Percentiles rank a stretch among this genome's conserved stretches.
phyloP scores from a whole-genome alignment of 2,888 invertebrate species.

The Orgyia antiqua region DNA sequence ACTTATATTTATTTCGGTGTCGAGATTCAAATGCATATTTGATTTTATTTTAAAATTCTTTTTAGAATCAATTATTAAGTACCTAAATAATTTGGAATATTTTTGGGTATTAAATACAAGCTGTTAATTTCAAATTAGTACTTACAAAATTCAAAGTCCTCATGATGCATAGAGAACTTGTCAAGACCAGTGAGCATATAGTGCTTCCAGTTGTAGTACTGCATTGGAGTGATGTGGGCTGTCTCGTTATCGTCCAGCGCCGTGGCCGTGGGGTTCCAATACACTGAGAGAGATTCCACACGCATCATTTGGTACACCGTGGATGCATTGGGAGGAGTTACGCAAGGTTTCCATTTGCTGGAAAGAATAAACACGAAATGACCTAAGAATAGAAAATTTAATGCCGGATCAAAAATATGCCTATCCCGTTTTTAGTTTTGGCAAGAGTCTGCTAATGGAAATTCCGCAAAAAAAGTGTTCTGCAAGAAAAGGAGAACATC shows the following conservation, averaged over 20 bases:
- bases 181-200: constrained; percentile 86
- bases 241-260: constrained; percentile 74
- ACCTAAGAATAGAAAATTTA: background rate
- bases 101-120: too few species aligned
- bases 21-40: too few species aligned
- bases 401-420: background rate
- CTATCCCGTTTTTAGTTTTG: too few species aligned
- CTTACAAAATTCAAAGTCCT: constrained; percentile 89
- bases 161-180: constrained; percentile 86
- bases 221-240: constrained; percentile 70
- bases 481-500: too few species aligned
- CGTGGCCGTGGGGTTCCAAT: constrained; percentile 83
- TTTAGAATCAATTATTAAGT: too few species aligned
- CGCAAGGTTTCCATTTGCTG: constrained; percentile 87
- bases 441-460: too few species aligned
- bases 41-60: too few species aligned
- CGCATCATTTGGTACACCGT: constrained; percentile 86
- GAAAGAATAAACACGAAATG: constrained; percentile 13
- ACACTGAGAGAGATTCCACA: constrained; percentile 85
- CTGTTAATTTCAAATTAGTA: constrained; percentile 24
- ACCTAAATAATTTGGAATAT: too few species aligned
- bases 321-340: constrained; percentile 77
- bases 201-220: constrained; percentile 85
- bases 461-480: too few species aligned
- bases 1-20: too few species aligned